Base-by-base conservation (phyloP, 2,888 invertebrate genomes). In the Tineola bisselliella region DNA sequence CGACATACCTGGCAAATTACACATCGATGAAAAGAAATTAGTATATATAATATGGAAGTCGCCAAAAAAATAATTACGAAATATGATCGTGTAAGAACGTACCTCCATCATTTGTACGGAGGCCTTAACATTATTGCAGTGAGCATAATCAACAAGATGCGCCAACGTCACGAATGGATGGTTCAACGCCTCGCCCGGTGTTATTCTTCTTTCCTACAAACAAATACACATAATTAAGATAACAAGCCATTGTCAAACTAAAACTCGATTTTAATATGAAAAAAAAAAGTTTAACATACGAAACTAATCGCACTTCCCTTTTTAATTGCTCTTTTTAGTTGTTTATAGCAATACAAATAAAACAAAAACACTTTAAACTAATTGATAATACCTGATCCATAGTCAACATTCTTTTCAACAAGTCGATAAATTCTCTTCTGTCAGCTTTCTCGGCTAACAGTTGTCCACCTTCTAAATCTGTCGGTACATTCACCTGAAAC, bases 101-200 rank as follows among this genome's bases (percentile, higher is more conserved):
- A 91, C 91, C 88, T 98, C 98, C 98, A 98, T 98, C 94, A 98
- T 97, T 79, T 97, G 96, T 15, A 98, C 96, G 71, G 96, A 96
- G 18, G 97, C 96, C 82, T 98, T 98, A 19, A 98, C 97, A 81
- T 97, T 97, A 84, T 96, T 95, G 79, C 97, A 97, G 76, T 98
- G 97, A 12, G 97, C 96, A 83, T 97, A 98, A 81, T 98, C 98
- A 5, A 97, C 94, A 61, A 98, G 89, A 79, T 98, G 98, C 0
- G 95, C 94, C 65, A 98, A 88, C 43, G 95, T 94, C 52, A 98
- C 97, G 81, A 98, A 98, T 44, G 96, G 94, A 84, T 98, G 98
- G 80, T 96, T 96, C 68, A 98, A 79, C 11, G 98, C 98, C 81
- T 98, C 97, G 43, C 95, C 96, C 0, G 99, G 99, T 17, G 95